phyloP scores from a whole-genome alignment of 2,888 invertebrate species.

The Autographa pulchrina region DNA sequence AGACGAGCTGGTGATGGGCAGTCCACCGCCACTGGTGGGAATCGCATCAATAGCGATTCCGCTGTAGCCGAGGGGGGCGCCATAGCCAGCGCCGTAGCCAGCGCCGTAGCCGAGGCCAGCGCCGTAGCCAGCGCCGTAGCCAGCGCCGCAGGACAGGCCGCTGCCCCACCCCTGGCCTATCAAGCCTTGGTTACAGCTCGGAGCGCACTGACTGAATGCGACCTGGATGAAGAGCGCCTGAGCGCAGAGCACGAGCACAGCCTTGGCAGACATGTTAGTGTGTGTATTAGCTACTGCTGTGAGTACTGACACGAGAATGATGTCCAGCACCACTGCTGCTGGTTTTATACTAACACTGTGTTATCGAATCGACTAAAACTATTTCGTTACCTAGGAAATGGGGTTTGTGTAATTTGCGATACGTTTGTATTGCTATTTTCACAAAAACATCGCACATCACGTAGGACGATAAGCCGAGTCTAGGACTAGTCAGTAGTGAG shows the following conservation, averaged over 20 bases:
- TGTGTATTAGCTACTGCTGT: too few relatives aligned
- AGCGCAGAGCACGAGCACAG: slow-evolving; percentile 34
- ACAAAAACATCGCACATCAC: too few relatives aligned
- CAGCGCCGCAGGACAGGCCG: slow-evolving; percentile 6
- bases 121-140: neutral
- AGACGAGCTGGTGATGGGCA: slow-evolving; percentile 56
- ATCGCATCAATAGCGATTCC: slow-evolving; percentile 29
- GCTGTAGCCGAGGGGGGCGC: too few relatives aligned
- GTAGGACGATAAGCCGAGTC: too few relatives aligned
- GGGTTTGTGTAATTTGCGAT: too few relatives aligned
- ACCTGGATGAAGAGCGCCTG: slow-evolving; percentile 36
- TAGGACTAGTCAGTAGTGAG: too few relatives aligned
- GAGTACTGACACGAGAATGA: slow-evolving; percentile 21
- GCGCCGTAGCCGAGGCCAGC: slow-evolving; percentile 23
- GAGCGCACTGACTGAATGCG: slow-evolving; percentile 8
- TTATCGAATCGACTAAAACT: too few relatives aligned
- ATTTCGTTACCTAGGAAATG: too few relatives aligned
- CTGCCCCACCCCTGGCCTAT: too few relatives aligned
- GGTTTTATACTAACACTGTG: neutral
- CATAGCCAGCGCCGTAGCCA: too few relatives aligned
- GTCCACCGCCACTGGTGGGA: slow-evolving; percentile 39
- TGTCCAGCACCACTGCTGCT: neutral
- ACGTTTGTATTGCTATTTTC: too few relatives aligned
- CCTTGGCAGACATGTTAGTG: slow-evolving; percentile 37
- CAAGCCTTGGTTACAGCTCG: too few relatives aligned